Percentiles rank a stretch among this genome's conserved stretches.
These are phyloP conservation scores for Hemiprocne comata DNA, from an alignment of 2,113 vertebrate species.

Conservation along the genomic window DNA sequence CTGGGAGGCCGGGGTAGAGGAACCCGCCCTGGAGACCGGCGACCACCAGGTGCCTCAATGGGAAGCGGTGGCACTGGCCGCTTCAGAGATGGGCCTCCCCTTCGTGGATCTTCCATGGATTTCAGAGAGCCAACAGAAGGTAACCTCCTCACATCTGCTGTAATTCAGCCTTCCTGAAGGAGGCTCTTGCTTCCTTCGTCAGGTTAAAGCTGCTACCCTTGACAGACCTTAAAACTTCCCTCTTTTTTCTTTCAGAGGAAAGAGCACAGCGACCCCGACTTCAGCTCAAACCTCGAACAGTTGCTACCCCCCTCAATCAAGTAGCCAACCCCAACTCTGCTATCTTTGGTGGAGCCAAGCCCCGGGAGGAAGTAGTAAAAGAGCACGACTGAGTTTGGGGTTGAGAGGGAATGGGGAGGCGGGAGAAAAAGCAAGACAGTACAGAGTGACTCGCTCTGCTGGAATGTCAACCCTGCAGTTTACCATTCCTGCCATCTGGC, in stretches of 20 bases:
- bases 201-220: background rate
- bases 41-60: conserved; percentile 77
- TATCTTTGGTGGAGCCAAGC: conserved; percentile 97
- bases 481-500: conserved; percentile 82
- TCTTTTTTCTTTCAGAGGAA: conserved; percentile 85
- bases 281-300: conserved; percentile 97
- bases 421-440: conserved; percentile 66
- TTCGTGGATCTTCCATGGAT: conserved; percentile 86
- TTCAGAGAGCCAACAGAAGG: conserved; percentile 99
- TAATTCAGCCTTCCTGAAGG: background rate
- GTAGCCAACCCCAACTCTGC: conserved; percentile 99
- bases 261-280: conserved; percentile 93
- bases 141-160: background rate
- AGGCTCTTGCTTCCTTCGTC: background rate
- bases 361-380: conserved; percentile 93
- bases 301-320: conserved; percentile 95
- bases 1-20: conserved; percentile 87
- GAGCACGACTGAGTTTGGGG: conserved; percentile 84
- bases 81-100: conserved; percentile 89
- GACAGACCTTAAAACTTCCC: background rate
- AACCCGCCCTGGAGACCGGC: conserved; percentile 87
- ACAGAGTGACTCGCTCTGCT: conserved; percentile 70
- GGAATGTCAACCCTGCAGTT: conserved; percentile 76
- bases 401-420: conserved; percentile 69
- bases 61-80: conserved; percentile 79